Conservation (phyloP, 2,113 vertebrate genomes). For the Cyprinodon brontotheroides region DNA sequence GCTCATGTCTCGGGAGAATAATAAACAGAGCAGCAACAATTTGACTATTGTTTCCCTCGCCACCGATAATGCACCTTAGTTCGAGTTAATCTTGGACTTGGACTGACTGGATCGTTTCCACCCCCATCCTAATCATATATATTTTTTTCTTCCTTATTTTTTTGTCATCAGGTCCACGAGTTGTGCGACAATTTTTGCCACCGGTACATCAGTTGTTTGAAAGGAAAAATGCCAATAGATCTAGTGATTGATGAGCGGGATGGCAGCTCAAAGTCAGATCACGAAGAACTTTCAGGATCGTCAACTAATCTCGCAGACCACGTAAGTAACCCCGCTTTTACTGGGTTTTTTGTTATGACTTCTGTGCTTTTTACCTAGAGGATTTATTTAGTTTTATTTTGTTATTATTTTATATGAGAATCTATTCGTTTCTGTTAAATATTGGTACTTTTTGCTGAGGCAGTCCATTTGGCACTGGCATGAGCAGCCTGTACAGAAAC, state of each 20-base stretch:
- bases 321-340: conserved; percentile 84
- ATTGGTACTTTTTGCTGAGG: conserved; percentile 25
- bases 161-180: conserved; percentile 90
- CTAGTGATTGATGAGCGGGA: conserved; percentile 99
- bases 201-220: conserved; percentile 99
- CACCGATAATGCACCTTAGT: conserved; percentile 85
- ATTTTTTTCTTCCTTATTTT: conserved; percentile 47
- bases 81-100: conserved; percentile 85
- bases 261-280: conserved; percentile 98
- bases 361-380: conserved; percentile 11
- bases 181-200: conserved; percentile 99
- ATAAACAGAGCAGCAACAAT: conserved; percentile 91
- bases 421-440: not conserved
- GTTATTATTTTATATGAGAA: not conserved
- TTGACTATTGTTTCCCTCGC: conserved; percentile 94
- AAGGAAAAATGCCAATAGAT: conserved; percentile 99
- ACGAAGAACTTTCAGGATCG: conserved; percentile 98
- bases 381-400: conserved; percentile 6
- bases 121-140: conserved; percentile 64
- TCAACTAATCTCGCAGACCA: conserved; percentile 99
- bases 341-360: conserved; percentile 14
- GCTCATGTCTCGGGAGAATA: conserved; percentile 91
- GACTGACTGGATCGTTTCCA: conserved; percentile 78
- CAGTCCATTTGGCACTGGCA: conserved; percentile 34
- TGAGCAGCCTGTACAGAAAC: conserved; percentile 61